These are phyloP conservation scores for Eriosoma lanigerum DNA, from an alignment of 1,140 invertebrate species.

Conservation along the genomic window DNA sequence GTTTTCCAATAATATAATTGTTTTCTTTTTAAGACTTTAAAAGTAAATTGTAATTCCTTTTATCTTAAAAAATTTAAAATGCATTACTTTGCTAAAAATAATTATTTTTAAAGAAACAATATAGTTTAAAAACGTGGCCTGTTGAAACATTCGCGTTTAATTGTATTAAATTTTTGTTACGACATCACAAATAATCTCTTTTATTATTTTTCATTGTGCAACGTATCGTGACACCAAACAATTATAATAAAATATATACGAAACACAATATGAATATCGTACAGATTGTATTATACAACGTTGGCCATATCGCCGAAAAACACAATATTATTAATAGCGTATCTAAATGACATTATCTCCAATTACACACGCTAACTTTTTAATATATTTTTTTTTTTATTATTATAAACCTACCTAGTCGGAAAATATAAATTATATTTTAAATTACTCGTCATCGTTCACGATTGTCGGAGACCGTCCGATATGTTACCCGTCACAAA, in stretches of 20 bases:
- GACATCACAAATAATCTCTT: neutral
- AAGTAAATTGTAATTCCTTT: no score
- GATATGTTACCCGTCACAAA: neutral
- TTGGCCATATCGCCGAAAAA: neutral
- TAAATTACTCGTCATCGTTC: no score
- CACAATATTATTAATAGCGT: neutral
- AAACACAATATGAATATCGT: neutral
- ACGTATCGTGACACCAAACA: neutral
- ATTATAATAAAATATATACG: conserved; percentile 13
- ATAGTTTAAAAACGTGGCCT: neutral
- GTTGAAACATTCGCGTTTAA: conserved; percentile 4
- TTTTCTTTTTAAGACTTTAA: neutral
- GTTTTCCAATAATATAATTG: neutral
- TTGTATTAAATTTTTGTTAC: neutral
- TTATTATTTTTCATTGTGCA: neutral
- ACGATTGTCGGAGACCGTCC: no score
- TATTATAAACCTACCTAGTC: no score
- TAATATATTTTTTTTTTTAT: no score
- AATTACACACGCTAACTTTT: neutral
- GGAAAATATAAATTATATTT: no score
- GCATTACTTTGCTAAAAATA: neutral
- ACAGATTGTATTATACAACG: neutral
- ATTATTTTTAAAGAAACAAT: neutral
- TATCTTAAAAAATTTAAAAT: neutral
- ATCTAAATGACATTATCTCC: neutral